These are phyloP conservation scores for Clarias macrocephalus DNA, from an alignment of 2,113 vertebrate genomes.

Conservation along the genomic window DNA sequence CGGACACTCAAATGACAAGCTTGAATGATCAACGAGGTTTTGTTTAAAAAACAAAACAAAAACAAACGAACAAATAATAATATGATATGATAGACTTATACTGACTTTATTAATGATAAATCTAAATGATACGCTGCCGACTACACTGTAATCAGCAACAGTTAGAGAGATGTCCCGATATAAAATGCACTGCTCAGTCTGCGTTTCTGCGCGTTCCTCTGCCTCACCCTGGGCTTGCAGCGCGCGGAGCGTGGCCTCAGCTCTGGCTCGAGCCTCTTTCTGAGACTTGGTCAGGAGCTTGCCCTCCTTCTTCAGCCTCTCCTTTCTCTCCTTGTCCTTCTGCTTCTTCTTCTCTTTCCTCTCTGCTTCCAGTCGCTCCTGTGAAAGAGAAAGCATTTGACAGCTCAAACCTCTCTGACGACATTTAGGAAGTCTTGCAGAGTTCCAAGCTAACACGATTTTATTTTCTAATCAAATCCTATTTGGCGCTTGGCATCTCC, in stretches of 20 bases:
- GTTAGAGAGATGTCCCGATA: neutral
- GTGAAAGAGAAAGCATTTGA: neutral
- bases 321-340: conserved; percentile 97
- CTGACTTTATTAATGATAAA: too few relatives aligned
- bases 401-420: too few relatives aligned
- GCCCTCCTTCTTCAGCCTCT: conserved; percentile 95
- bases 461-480: neutral
- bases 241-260: conserved; percentile 85
- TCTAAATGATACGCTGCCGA: neutral
- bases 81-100: too few relatives aligned
- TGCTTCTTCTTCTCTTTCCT: conserved; percentile 94
- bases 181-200: neutral
- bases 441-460: neutral
- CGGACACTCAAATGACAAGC: neutral
- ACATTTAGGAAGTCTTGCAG: neutral
- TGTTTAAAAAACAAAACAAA: neutral
- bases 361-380: conserved; percentile 95
- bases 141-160: neutral
- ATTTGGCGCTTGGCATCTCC: neutral
- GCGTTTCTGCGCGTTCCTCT: neutral
- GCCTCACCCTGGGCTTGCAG: conserved; percentile 92
- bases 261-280: conserved; percentile 88
- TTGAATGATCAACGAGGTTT: neutral
- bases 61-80: too few relatives aligned
- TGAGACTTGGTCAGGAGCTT: conserved; percentile 93